Percentiles rank a stretch among this genome's conserved stretches.
phyloP scores from a whole-genome alignment of 2,888 invertebrate species.

The Laothoe populi region DNA sequence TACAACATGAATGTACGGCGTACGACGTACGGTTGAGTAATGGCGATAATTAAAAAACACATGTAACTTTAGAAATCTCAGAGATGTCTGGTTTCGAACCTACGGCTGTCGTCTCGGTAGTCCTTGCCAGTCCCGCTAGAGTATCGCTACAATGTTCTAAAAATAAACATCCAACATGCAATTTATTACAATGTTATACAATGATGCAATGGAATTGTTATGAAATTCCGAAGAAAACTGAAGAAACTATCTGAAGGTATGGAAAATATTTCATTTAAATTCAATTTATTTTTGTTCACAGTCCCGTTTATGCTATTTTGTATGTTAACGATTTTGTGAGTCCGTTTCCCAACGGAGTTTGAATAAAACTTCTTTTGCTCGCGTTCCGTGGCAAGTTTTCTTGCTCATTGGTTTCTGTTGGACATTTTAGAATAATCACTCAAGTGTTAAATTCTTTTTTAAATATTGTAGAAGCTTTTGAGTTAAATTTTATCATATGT shows the following conservation, averaged over 20 bases:
- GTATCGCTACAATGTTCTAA: too few relatives aligned
- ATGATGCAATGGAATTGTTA: background rate
- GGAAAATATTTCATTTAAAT: constrained; percentile 23
- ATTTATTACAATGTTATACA: background rate
- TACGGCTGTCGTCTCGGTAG: too few relatives aligned
- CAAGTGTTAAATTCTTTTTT: background rate
- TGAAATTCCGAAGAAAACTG: background rate
- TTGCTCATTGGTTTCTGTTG: constrained; percentile 5
- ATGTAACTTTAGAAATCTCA: too few relatives aligned
- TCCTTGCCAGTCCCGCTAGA: too few relatives aligned
- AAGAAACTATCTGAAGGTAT: constrained; percentile 3
- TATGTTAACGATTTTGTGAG: constrained; percentile 21
- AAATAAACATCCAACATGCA: too few relatives aligned
- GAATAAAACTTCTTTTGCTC: background rate
- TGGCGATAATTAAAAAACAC: too few relatives aligned
- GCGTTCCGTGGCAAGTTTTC: constrained; percentile 5
- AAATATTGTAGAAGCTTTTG: too few relatives aligned
- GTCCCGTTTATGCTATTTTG: constrained; percentile 6
- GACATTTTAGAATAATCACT: background rate
- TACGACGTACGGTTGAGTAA: too few relatives aligned
- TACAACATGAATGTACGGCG: too few relatives aligned
- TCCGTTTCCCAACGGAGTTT: constrained; percentile 4
- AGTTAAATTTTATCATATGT: too few relatives aligned
- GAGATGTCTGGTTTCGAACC: too few relatives aligned
- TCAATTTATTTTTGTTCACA: constrained; percentile 21